Base-by-base conservation (phyloP, 2,113 vertebrate genomes). In the Actinemys pallida region DNA sequence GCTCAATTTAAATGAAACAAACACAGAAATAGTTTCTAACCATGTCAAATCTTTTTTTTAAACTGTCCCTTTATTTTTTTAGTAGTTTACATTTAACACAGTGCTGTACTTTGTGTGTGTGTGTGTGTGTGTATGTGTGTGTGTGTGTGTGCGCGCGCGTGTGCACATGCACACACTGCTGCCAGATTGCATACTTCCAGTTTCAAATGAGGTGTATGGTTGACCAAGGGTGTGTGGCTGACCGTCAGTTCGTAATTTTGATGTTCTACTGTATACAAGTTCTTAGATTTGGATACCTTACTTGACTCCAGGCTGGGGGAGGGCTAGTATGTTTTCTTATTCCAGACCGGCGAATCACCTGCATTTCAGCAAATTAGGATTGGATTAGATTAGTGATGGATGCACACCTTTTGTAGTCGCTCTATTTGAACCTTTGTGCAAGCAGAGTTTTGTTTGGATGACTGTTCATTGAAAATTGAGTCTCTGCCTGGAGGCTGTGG, bases 61-160 rank as follows among this genome's bases (percentile, higher is more conserved):
- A 85, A 92, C 92, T 93, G 39, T n/a, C 25, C 50, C 69, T 35
- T 92, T 91, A 82, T 53, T 82, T n/a, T 69, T 94, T 85, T 57
- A 25, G 56, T 25, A 57, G 24, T 57, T 57, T 57, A 25, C 24
- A 25, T 57, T 57, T 57, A 25, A 57, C 56, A 54, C 53, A 54
- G 53, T 22, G 53, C 53, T 54, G 53, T 54, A 57, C 56, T 57
- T 9, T 57, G 56, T 57, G 56, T 59, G 25, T 12, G 24, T 57
- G 56, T 57, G 24, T 22, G 24, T 11, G 39, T 39, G 39, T 39
- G 39, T 39, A 39, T 39, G 39, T 39, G 39, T 39, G 39, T 39
- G 39, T 39, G 39, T 39, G 39, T 39, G 39, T 39, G 10, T 27
- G 57, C 3, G 19, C 19, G 53, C 0, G 3, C 3, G 53, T 7